A percentile compares a stretch with the other conserved stretches of the same genome.
Conservation (phyloP, 2,888 invertebrate species). For the Tipula lateralis region DNA sequence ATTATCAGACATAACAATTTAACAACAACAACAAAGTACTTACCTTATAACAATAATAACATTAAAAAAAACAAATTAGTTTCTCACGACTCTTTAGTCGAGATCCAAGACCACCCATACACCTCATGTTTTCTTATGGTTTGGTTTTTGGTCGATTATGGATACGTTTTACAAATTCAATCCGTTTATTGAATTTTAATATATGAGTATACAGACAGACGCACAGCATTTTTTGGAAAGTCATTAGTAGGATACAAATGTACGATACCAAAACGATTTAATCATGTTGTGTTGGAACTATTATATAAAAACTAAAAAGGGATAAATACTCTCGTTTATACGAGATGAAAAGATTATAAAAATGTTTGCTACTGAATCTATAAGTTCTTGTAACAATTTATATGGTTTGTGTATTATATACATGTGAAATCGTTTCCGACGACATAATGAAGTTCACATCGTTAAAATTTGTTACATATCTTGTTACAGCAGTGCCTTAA, state of each 20-base stretch:
- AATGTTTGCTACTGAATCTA: too few species aligned
- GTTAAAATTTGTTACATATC: background rate
- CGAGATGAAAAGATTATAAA: background rate
- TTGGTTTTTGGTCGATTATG: background rate
- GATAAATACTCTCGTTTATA: too few species aligned
- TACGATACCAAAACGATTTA: background rate
- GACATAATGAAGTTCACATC: background rate
- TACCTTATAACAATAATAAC: background rate
- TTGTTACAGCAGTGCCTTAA: background rate
- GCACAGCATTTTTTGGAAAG: background rate
- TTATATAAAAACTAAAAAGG: background rate
- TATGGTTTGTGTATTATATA: background rate
- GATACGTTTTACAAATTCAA: background rate
- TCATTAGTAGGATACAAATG: background rate
- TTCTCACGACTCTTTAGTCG: constrained; percentile 2
- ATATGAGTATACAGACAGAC: too few species aligned
- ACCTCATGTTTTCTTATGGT: background rate
- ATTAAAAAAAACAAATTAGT: background rate
- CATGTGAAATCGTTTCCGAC: background rate
- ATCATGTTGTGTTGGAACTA: background rate
- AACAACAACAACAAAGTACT: background rate
- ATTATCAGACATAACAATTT: background rate
- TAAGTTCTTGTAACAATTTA: too few species aligned
- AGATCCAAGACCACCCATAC: background rate
- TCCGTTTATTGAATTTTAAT: constrained; percentile 14